phyloP scores from a whole-genome alignment of 2,797 vertebrate species.

The Macrochelys suwanniensis region DNA sequence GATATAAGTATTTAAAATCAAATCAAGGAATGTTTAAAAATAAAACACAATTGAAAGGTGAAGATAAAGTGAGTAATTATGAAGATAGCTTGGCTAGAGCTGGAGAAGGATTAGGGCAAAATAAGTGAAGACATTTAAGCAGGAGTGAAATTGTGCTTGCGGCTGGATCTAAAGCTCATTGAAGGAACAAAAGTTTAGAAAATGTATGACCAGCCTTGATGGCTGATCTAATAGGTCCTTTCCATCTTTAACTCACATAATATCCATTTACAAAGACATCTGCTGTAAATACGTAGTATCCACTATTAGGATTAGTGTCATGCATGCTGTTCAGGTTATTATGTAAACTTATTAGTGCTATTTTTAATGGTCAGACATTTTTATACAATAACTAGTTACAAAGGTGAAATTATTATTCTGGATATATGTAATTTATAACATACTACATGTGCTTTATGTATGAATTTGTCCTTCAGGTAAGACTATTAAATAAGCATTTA shows the following conservation, averaged over 20 bases:
- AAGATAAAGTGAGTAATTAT: neutral
- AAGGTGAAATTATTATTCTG: neutral
- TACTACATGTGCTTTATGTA: neutral
- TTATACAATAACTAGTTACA: neutral
- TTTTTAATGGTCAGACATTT: neutral
- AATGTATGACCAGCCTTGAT: neutral
- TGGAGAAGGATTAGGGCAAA: neutral
- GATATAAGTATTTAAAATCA: conserved; percentile 15
- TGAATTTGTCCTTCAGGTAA: neutral
- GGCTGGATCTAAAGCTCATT: neutral
- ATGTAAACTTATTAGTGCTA: fast-evolving
- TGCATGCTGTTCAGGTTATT: neutral
- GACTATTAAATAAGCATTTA: neutral
- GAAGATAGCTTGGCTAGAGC: neutral
- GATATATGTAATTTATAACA: neutral
- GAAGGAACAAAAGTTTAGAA: neutral
- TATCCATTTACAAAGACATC: neutral
- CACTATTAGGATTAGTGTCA: fast-evolving
- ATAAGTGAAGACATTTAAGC: neutral
- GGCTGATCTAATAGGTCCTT: neutral
- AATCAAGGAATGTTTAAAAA: neutral
- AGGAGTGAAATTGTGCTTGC: neutral
- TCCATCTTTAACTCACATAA: neutral
- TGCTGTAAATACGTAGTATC: neutral
- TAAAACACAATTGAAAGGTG: neutral